Evolutionary conservation across 2,797 vertebrate genomes (phyloP), one percentile per base, ranked within the genome.

Genomic region (Urophycis tenuis): DNA sequence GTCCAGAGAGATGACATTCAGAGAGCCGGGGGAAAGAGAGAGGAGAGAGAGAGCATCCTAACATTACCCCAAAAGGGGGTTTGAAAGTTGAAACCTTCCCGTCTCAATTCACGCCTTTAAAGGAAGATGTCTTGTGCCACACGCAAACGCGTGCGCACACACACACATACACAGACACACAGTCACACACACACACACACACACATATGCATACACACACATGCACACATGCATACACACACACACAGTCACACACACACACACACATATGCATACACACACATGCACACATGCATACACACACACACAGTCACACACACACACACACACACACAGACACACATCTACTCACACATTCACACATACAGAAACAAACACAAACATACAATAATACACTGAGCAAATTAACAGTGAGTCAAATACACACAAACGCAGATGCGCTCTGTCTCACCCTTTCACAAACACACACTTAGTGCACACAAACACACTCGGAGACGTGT

Each of bases 1-100:
- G 36, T 75, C 74, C 31, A 71, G 15, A 77, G 74, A 80, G 77
- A 80, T 81, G 67, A 64, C 33, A 14, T n/a, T 34, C 49, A 32
- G 30, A 32, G 67, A 2, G 25, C 3, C 3, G 67, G 10, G 22
- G 10, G 53, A 60, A 10, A 39, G 36, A n/a, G n/a, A n/a, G n/a
- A 4, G 10, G 5, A 6, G 53, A 12, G 9, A 25, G 53, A 60
- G 22, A 60, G 53, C 53, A 25, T 22, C 22, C 19, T 25, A 60
- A 60, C 53, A 60, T 60, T 9, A n/a, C 53, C 25, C 2, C 29
- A 70, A 31, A 70, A 3, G 64, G 64, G 1, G 29, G 29, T 11
- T 39, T 35, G 30, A 11, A 30, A 53, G 31, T 34, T 70, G 73
- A 78, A 75, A 33, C 75, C 72, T 74, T 80, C 69, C 14, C 74